Conservation (phyloP, 2,888 invertebrate genomes). For the Rhogogaster chlorosoma region DNA sequence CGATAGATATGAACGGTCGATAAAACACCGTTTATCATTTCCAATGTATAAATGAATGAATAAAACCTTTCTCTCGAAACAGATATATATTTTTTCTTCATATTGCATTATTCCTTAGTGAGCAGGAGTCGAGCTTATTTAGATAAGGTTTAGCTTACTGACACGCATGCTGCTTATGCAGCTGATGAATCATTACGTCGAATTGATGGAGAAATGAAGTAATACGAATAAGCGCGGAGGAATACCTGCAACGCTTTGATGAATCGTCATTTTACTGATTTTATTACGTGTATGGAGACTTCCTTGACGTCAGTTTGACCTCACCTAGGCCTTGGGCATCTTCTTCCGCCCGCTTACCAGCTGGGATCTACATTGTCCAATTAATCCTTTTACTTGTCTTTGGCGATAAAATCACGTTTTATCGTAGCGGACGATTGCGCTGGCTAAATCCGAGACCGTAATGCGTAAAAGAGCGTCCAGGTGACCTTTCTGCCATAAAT, state of each 20-base stretch:
- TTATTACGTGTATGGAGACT: background rate
- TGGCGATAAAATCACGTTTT: conserved; percentile 19
- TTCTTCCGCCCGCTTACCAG: background rate
- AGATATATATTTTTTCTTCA: background rate
- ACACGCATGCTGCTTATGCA: background rate
- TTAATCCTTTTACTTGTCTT: conserved; percentile 27
- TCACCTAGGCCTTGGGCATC: conserved; percentile 28
- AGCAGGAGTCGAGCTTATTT: too few relatives aligned
- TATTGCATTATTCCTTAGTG: background rate
- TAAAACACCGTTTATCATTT: background rate
- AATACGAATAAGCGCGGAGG: background rate
- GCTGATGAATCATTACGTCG: background rate
- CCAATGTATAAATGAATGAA: background rate
- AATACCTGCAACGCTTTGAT: background rate
- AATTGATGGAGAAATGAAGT: background rate
- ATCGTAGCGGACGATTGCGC: background rate
- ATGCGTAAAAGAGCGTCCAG: background rate
- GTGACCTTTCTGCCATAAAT: conserved; percentile 55
- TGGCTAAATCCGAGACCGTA: background rate
- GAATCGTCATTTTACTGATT: background rate
- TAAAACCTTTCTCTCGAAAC: background rate
- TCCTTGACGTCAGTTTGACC: conserved; percentile 33
- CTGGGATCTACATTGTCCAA: conserved; percentile 14
- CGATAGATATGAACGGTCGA: background rate
- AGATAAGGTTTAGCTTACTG: background rate